Evolutionary conservation across 2,113 vertebrate genomes (phyloP).

Genomic region (Athene cunicularia): DNA sequence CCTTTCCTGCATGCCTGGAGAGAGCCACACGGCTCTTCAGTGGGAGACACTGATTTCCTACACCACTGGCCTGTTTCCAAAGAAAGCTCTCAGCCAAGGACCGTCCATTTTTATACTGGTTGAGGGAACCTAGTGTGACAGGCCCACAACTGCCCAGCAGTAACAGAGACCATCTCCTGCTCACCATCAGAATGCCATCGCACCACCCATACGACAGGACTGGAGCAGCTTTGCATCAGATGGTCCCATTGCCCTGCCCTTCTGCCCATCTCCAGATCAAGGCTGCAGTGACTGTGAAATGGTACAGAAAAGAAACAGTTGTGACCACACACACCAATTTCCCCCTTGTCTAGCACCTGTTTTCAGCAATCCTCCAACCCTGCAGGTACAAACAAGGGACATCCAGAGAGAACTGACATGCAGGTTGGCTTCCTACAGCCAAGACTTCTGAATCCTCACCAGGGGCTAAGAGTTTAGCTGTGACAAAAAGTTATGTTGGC

Average conservation of each 20-base stretch:
- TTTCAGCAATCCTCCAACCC: background rate
- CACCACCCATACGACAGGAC: background rate
- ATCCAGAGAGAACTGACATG: background rate
- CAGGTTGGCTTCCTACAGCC: background rate
- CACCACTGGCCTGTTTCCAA: background rate
- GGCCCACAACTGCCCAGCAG: background rate
- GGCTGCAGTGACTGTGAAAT: background rate
- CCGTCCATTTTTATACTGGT: background rate
- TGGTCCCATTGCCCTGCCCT: background rate
- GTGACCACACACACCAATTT: background rate
- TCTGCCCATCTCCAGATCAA: background rate
- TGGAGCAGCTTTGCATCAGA: background rate
- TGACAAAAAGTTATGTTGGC: background rate
- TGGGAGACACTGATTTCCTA: background rate
- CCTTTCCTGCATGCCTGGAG: background rate
- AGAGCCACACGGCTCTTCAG: rapidly evolving
- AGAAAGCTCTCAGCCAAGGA: background rate
- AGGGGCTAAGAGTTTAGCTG: background rate
- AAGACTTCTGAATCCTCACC: background rate
- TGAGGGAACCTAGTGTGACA: background rate
- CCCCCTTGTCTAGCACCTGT: background rate
- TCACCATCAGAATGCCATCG: background rate
- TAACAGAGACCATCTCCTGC: background rate
- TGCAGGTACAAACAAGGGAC: background rate
- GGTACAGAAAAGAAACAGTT: background rate